A percentile compares a stretch with the other conserved stretches of the same genome.
Evolutionary conservation across 2,888 invertebrate genomes (phyloP).

Genomic region (Acrocyrtus sp.): DNA sequence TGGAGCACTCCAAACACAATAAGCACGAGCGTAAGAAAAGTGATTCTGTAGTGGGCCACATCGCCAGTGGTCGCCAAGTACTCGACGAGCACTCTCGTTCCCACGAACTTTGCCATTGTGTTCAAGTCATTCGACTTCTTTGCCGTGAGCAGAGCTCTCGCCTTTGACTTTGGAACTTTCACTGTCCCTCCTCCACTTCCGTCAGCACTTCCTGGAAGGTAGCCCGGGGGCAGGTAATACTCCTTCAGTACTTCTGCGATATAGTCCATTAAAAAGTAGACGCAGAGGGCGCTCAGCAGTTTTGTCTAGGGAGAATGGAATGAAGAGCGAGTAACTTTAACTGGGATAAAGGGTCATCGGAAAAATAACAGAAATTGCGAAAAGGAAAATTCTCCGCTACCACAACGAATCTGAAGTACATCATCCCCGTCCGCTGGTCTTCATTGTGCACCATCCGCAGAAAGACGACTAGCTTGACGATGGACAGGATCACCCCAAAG

Average conservation of each 20-base stretch:
- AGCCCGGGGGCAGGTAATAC: constrained; percentile 7
- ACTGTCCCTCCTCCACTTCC: neutral
- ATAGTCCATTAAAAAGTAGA: neutral
- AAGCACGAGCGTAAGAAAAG: neutral
- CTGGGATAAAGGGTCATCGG: neutral
- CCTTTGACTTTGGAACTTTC: constrained; percentile 3
- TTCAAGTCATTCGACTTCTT: neutral
- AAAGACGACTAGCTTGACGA: constrained; percentile 15
- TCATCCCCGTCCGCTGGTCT: constrained; percentile 9
- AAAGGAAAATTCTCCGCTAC: constrained; percentile 11
- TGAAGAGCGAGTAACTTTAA: neutral
- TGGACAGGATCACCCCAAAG: neutral
- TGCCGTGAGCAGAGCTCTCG: neutral
- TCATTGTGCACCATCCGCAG: constrained; percentile 29
- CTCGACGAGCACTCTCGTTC: constrained; percentile 5
- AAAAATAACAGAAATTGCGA: too few species aligned
- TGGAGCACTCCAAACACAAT: constrained; percentile 13
- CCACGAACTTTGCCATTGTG: neutral
- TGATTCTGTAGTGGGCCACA: constrained; percentile 7
- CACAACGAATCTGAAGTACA: constrained; percentile 11
- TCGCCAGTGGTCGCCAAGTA: constrained; percentile 3
- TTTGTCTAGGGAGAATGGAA: constrained; percentile 14
- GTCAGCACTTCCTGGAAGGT: neutral
- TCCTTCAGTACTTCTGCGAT: neutral
- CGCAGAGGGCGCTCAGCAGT: neutral